A percentile compares a stretch with the other conserved stretches of the same genome.
Conservation (phyloP, 2,797 vertebrate genomes). For the Rhadinocentrus ornatus region DNA sequence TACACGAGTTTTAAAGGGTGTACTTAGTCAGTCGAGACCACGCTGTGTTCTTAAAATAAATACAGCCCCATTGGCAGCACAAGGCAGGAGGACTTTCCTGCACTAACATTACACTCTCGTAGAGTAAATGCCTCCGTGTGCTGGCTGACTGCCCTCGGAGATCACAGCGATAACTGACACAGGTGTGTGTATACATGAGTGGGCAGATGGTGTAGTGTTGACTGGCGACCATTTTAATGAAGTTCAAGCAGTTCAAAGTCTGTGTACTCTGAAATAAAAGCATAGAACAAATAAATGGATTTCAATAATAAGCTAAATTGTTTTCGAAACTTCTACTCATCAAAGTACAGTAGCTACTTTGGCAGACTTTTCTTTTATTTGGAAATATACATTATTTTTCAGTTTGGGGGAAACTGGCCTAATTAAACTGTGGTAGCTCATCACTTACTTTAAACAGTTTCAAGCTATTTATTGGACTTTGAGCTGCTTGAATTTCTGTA, state of each 20-base stretch:
- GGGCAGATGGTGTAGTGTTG: constrained; percentile 22
- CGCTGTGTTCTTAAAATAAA: background rate
- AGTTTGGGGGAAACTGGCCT: no score
- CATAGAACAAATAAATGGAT: background rate
- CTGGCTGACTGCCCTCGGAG: constrained; percentile 16
- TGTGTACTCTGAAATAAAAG: no score
- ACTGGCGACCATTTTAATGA: background rate
- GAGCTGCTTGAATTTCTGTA: no score
- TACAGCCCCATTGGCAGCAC: background rate
- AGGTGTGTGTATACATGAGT: constrained; percentile 25
- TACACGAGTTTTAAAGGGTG: background rate
- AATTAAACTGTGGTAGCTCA: no score
- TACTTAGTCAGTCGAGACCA: background rate
- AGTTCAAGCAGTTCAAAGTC: no score
- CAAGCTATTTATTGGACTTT: no score
- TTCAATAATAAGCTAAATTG: background rate
- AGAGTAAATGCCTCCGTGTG: constrained; percentile 14
- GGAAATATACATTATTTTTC: background rate
- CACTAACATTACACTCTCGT: background rate
- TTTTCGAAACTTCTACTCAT: background rate
- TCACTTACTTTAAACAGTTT: no score
- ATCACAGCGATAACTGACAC: constrained; percentile 22
- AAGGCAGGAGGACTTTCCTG: background rate
- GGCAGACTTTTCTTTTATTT: background rate
- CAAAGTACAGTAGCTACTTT: background rate